Evolutionary conservation across 2,113 vertebrate species (phyloP).

Genomic region (Dromaius novaehollandiae): DNA sequence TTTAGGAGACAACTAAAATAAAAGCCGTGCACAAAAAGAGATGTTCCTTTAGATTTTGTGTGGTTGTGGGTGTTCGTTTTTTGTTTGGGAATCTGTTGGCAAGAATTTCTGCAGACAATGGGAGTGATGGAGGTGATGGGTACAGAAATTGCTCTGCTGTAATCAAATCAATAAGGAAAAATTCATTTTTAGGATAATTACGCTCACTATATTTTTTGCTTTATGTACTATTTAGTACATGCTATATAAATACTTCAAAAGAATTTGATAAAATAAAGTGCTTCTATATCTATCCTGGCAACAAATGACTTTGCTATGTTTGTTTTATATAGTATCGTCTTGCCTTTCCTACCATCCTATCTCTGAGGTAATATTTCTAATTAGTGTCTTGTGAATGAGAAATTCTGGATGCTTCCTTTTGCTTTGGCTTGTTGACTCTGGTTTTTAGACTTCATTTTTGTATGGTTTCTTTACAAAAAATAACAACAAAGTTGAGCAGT

Average conservation of each 20-base stretch:
- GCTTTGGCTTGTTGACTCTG: neutral
- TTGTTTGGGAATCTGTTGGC: neutral
- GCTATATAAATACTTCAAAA: neutral
- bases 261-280: neutral
- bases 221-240: neutral
- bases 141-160: neutral
- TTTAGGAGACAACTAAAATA: neutral
- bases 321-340: neutral
- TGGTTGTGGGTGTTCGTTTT: neutral
- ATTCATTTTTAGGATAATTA: neutral
- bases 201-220: neutral
- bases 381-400: neutral
- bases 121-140: neutral
- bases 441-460: rapidly evolving
- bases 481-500: too few relatives aligned
- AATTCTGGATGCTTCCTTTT: neutral
- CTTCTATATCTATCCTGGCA: neutral
- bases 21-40: neutral
- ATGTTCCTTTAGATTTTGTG: neutral
- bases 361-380: neutral
- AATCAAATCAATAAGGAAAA: neutral
- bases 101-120: neutral
- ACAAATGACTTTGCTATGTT: neutral
- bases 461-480: neutral
- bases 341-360: neutral